Conservation (phyloP, 2,888 invertebrate genomes). For the Lissocephala sabroskyi region DNA sequence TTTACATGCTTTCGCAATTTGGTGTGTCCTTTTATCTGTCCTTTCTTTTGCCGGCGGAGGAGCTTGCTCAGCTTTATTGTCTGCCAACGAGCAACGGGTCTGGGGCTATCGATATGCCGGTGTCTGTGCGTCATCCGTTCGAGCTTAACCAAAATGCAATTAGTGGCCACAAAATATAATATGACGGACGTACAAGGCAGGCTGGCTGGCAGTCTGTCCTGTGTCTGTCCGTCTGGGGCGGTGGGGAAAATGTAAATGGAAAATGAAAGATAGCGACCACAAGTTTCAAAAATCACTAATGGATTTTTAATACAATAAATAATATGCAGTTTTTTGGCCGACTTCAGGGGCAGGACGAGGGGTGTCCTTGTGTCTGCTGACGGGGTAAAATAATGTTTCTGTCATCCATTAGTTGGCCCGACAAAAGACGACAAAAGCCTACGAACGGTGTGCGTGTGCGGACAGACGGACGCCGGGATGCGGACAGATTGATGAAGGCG, state of each 20-base stretch:
- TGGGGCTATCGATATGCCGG: slow-evolving; percentile 15
- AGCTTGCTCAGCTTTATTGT: too few species aligned
- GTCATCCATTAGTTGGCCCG: slow-evolving; percentile 49
- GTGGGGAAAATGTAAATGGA: slow-evolving; percentile 43
- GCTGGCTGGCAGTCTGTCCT: slow-evolving; percentile 12
- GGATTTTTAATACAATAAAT: slow-evolving; percentile 65
- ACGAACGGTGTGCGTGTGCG: too few species aligned
- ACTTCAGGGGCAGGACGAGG: too few species aligned
- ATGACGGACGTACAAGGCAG: slow-evolving; percentile 23
- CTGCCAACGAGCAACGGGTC: too few species aligned
- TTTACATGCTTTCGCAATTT: too few species aligned
- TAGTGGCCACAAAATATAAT: slow-evolving; percentile 50
- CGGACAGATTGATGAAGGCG: not conserved
- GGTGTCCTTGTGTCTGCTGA: too few species aligned
- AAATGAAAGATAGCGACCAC: slow-evolving; percentile 63
- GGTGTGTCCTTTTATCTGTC: too few species aligned
- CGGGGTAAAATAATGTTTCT: slow-evolving; percentile 29
- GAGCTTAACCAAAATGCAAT: slow-evolving; percentile 55
- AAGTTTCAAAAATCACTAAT: slow-evolving; percentile 64
- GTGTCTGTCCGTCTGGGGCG: not conserved
- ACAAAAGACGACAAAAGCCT: slow-evolving; percentile 8
- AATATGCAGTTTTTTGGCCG: slow-evolving; percentile 30
- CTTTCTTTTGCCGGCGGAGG: too few species aligned
- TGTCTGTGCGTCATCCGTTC: too few species aligned
- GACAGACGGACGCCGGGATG: not conserved